Percentiles rank a stretch among this genome's conserved stretches.
Evolutionary conservation across 2,888 invertebrate species (phyloP).

Genomic region (Tachina grossa): DNA sequence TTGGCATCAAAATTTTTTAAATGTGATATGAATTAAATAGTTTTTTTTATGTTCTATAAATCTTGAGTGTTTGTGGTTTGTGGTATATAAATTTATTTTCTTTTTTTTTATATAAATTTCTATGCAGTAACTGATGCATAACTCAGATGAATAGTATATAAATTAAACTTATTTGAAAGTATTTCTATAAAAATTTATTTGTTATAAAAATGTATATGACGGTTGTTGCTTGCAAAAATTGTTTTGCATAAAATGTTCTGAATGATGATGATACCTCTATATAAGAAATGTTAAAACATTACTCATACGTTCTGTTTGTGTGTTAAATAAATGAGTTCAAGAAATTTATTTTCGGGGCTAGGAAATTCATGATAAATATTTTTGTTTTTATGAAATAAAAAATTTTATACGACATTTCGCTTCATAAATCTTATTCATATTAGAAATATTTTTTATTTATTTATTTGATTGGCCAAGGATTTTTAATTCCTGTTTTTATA

Average conservation of each 20-base stretch:
- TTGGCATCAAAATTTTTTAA: conserved; percentile 38
- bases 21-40: conserved; percentile 16
- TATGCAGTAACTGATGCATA: conserved; percentile 37
- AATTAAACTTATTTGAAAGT: neutral
- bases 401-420: neutral
- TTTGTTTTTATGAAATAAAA: neutral
- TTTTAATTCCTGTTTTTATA: too few species aligned
- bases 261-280: neutral
- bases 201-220: conserved; percentile 26
- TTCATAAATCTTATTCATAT: too few species aligned
- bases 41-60: conserved; percentile 49
- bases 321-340: conserved; percentile 4
- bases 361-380: neutral
- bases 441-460: too few species aligned
- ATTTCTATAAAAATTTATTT: neutral
- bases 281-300: conserved; percentile 18
- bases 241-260: neutral
- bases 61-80: conserved; percentile 2
- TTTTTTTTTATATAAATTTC: neutral
- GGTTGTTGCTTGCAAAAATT: neutral
- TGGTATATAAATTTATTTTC: conserved; percentile 13
- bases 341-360: neutral
- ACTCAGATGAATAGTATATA: conserved; percentile 17
- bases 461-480: too few species aligned
- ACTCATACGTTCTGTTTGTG: conserved; percentile 21